Evolutionary conservation across 1,140 invertebrate genomes (phyloP).

Genomic region (Drosophila gunungcola): DNA sequence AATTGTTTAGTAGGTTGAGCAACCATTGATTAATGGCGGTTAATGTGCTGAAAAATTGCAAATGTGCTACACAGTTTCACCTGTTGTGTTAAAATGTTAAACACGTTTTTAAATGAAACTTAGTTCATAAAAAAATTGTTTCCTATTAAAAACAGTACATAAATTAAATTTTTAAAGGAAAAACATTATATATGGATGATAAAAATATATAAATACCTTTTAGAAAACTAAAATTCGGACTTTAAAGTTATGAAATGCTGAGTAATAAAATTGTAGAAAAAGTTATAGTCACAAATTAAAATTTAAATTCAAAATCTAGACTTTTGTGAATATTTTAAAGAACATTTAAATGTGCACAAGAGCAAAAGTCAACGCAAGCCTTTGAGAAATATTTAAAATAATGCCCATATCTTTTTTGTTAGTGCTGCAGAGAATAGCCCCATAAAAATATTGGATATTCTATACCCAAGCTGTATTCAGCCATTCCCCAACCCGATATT

Average conservation of each 20-base stretch:
- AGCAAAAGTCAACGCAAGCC: not conserved
- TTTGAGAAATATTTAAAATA: not conserved
- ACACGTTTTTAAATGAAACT: constrained; percentile 5
- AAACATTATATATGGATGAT: not conserved
- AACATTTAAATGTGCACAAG: not conserved
- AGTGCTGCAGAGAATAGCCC: not conserved
- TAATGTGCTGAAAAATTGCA: constrained; percentile 36
- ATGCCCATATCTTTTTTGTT: not conserved
- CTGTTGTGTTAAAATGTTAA: constrained; percentile 6
- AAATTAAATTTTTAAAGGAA: not conserved
- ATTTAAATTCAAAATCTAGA: too few species aligned
- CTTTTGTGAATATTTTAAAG: too few species aligned
- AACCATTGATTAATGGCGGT: constrained; percentile 27
- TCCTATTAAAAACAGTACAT: too few species aligned
- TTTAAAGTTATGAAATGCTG: too few species aligned
- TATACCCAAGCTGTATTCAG: constrained; percentile 3
- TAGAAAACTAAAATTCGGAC: too few species aligned
- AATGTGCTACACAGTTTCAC: constrained; percentile 18
- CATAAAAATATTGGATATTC: constrained; percentile 35
- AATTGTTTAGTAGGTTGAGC: constrained; percentile 21
- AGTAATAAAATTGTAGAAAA: too few species aligned
- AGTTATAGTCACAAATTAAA: too few species aligned
- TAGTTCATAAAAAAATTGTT: not conserved
- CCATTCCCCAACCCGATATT: constrained; percentile 11
- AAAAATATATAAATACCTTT: too few species aligned